Evolutionary conservation across 2,113 vertebrate genomes (phyloP).

Genomic region (Larimichthys polyactis): DNA sequence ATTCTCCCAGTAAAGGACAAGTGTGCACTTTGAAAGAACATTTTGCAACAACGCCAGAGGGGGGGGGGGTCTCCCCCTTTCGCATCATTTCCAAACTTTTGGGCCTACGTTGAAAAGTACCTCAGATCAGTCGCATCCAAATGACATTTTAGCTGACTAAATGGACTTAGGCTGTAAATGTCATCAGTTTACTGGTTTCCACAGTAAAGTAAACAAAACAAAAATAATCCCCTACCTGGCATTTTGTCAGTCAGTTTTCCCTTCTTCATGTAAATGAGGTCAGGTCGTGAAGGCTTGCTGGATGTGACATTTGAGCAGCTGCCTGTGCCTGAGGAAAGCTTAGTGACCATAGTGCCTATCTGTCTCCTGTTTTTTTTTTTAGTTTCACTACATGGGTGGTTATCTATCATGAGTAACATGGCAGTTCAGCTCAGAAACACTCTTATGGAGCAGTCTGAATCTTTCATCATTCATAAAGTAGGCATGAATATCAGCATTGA

Average conservation of each 20-base stretch:
- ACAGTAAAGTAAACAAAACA: constrained; percentile 28
- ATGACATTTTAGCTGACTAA: constrained; percentile 41
- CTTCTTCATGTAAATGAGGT: constrained; percentile 46
- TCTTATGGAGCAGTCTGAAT: neutral
- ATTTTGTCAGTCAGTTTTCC: constrained; percentile 59
- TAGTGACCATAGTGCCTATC: constrained; percentile 83
- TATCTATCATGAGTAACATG: constrained; percentile 1
- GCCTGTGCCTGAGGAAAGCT: constrained; percentile 68
- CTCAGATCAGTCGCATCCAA: constrained; percentile 50
- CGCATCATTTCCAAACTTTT: constrained; percentile 35
- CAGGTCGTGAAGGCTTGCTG: constrained; percentile 43
- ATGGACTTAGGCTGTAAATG: constrained; percentile 46
- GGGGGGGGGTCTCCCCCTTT: constrained; percentile 19
- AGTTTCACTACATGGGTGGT: constrained; percentile 12
- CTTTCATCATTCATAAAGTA: neutral
- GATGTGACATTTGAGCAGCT: constrained; percentile 58
- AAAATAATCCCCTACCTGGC: constrained; percentile 29
- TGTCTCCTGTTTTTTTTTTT: constrained; percentile 48
- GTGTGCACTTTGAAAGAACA: constrained; percentile 37
- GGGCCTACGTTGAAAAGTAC: constrained; percentile 62
- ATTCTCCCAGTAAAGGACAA: constrained; percentile 48
- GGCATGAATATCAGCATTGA: constrained; percentile 1
- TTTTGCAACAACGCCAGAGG: constrained; percentile 30
- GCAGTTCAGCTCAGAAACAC: constrained; percentile 20
- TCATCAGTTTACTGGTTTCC: constrained; percentile 42